These are phyloP conservation scores for Sebastes fasciatus DNA, from an alignment of 2,113 vertebrate species.

Conservation along the genomic window DNA sequence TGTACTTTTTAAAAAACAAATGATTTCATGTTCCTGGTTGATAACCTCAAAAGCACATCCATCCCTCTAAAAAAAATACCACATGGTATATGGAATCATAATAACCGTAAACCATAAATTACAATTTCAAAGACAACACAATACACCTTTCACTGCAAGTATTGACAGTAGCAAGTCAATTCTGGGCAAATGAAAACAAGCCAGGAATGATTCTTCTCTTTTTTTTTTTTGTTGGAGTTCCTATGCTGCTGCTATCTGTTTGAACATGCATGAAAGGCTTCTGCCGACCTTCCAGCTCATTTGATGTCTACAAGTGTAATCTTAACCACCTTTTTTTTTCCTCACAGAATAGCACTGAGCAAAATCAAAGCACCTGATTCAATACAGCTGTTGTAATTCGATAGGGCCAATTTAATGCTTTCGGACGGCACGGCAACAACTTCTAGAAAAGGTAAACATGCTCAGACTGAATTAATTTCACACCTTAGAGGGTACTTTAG, in stretches of 20 bases:
- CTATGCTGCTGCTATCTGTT: slow-evolving; percentile 66
- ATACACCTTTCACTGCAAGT: slow-evolving; percentile 58
- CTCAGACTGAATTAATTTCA: slow-evolving; percentile 48
- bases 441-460: slow-evolving; percentile 56
- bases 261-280: slow-evolving; percentile 76
- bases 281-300: slow-evolving; percentile 65
- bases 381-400: slow-evolving; percentile 59
- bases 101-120: slow-evolving; percentile 73
- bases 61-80: slow-evolving; percentile 14
- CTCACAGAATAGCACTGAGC: slow-evolving; percentile 56
- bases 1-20: too few species aligned
- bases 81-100: slow-evolving; percentile 30
- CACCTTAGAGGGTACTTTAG: slow-evolving; percentile 31
- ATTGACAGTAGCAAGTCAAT: slow-evolving; percentile 74
- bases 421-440: slow-evolving; percentile 33
- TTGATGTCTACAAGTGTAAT: slow-evolving; percentile 71
- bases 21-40: slow-evolving; percentile 28
- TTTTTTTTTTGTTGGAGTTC: slow-evolving; percentile 28
- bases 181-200: slow-evolving; percentile 61
- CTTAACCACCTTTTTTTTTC: slow-evolving; percentile 64
- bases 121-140: slow-evolving; percentile 77
- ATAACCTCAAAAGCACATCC: slow-evolving; percentile 49
- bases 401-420: slow-evolving; percentile 55
- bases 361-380: slow-evolving; percentile 71
- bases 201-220: slow-evolving; percentile 48